Evolutionary conservation across 1,140 invertebrate species (phyloP), one percentile per base, ranked within the genome.

Genomic region (Zaprionus tsacasi): DNA sequence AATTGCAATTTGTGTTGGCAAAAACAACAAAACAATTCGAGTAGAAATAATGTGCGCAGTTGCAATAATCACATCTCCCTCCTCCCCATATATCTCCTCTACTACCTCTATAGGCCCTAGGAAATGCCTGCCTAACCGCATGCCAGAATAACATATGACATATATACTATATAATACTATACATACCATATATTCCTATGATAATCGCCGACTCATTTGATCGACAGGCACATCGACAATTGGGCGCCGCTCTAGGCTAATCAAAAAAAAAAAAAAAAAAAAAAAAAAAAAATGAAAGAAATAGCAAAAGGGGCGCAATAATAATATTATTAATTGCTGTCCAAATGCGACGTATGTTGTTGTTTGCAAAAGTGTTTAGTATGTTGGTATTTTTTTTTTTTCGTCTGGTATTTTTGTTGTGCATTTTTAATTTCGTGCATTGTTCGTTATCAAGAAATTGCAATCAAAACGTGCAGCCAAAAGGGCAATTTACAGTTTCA

Each of bases 391-490:
- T 48, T 48, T 48, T 7, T 15, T 15, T 21, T 10, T 12, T 6
- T 12, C 11, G 17, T 50, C 1, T 21, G 17, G 8, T 50, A 25
- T 36, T 38, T 68, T 45, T 11, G 12, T n/a, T 27, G 17, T 61
- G 40, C 40, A 48, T 30, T 48, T 27, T 48, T 27, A 33, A 21
- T 45, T 48, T 50, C 35, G 43, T 58, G 54, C 40, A 48, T 50
- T 68, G 43, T 48, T 43, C 17, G 40, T 75, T 75, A 75, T 70
- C 67, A 75, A 59, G 5, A 50, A 70, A 70, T 64, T 70, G 67
- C 67, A 70, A 75, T 70, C 72, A 63, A 64, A 75, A 70, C 59
- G 54, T 70, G 72, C 59, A 64, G 67, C 65, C 43, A 59, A 73
- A 73, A 73, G 70, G 57, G 70, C 72, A 69, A 54, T 21, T 54